Evolutionary conservation across 2,113 vertebrate species (phyloP).

Genomic region (Xiphophorus maculatus): DNA sequence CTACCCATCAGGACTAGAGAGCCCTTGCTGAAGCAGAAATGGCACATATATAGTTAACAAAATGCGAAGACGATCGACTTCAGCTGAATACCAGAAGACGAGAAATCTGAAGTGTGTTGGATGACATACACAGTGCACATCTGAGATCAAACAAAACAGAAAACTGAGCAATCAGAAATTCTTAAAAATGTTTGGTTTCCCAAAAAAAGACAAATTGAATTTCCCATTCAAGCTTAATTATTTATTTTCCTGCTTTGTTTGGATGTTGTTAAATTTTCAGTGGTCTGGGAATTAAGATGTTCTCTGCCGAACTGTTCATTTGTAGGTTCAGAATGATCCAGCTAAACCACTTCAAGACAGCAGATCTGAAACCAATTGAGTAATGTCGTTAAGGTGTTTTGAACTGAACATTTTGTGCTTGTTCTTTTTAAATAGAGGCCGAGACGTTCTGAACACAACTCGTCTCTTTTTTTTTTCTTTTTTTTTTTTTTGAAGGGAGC

Average conservation of each 20-base stretch:
- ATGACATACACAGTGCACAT: not conserved
- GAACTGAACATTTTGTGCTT: not conserved
- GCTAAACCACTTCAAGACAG: not conserved
- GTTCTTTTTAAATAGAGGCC: not conserved
- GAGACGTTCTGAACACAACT: slow-evolving; percentile 4
- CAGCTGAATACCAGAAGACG: not conserved
- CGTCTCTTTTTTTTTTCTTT: not conserved
- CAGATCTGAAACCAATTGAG: not conserved
- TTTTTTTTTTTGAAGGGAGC: not conserved
- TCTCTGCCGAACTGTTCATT: not conserved
- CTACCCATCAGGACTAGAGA: too few species aligned
- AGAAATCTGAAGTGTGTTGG: not conserved
- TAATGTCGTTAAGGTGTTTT: not conserved
- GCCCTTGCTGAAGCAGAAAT: not conserved
- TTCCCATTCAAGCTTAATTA: not conserved
- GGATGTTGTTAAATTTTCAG: not conserved
- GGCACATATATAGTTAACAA: not conserved
- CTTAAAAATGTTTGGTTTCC: not conserved
- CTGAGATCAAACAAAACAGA: not conserved
- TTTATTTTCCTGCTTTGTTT: not conserved
- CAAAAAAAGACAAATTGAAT: too few species aligned
- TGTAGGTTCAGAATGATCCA: not conserved
- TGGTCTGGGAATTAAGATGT: not conserved
- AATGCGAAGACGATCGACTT: not conserved
- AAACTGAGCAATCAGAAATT: not conserved